Evolutionary conservation across 2,888 invertebrate species (phyloP).

Genomic region (Aspidiotus rigidus): DNA sequence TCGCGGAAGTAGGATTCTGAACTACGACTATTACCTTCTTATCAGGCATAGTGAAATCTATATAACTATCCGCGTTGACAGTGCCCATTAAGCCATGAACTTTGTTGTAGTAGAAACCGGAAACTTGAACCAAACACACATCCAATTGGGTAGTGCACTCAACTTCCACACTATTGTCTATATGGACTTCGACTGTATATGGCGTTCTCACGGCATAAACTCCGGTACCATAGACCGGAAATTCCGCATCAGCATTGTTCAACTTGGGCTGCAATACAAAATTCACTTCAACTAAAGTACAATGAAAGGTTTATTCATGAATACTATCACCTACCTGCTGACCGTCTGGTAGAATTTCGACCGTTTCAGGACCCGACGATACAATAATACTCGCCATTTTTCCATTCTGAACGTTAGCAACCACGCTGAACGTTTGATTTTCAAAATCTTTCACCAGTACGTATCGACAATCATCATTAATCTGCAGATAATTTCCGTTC

Average conservation of each 20-base stretch:
- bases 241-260: conserved; percentile 59
- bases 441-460: conserved; percentile 70
- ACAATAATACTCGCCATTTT: conserved; percentile 57
- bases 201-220: conserved; percentile 55
- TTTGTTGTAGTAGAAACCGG: conserved; percentile 80
- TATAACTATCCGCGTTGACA: conserved; percentile 77
- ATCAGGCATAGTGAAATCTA: conserved; percentile 46
- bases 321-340: conserved; percentile 44
- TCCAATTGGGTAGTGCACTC: conserved; percentile 55
- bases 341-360: conserved; percentile 57
- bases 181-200: conserved; percentile 50
- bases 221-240: conserved; percentile 54
- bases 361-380: conserved; percentile 57
- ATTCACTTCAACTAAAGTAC: neutral
- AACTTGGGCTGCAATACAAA: conserved; percentile 48
- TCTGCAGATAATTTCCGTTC: conserved; percentile 18
- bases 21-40: conserved; percentile 14
- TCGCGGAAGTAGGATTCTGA: neutral
- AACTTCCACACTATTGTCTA: conserved; percentile 55
- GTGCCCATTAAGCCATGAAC: conserved; percentile 79
- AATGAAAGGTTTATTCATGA: too few species aligned
- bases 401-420: conserved; percentile 62
- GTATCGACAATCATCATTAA: conserved; percentile 67
- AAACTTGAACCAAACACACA: conserved; percentile 60
- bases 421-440: conserved; percentile 62